Evolutionary conservation across 2,113 vertebrate species (phyloP), one percentile per base, ranked within the genome.

Genomic region (Tyrannus savana): DNA sequence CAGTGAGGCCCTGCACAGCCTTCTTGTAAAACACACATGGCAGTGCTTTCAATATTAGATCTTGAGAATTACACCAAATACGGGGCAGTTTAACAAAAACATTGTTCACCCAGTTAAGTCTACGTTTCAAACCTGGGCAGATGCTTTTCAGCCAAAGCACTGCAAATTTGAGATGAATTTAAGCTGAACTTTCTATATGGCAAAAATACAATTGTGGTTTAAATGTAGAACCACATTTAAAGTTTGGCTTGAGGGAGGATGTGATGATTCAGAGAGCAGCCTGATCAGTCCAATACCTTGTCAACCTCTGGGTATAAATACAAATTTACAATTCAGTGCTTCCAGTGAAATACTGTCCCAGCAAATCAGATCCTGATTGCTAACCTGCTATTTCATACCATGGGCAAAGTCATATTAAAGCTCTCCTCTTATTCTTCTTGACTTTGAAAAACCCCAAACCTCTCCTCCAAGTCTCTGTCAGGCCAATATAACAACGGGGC

Each of bases 131-230:
- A 41, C 60, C 39, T 2, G 35, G 33, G 47, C 0, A 28, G 15
- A 8, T 21, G 4, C 19, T 19, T 47, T 1, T 3, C 73, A 78
- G 56, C 37, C 64, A 55, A 46, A 14, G 31, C 16, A 25, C 25
- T 3, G 24, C 21, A 55, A 27, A 47, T 7, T 0, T 7, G 8
- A 58, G 41, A 10, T 1, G 3, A 47, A 30, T 14, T 16, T 12
- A 10, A 74, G 11, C 2, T 37, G n/a, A 80, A 31, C 23, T n/a
- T 84, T 81, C 84, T 56, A 19, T 7, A 60, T 5, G 14, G 39
- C 31, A 84, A 21, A 71, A 53, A 14, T 6, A 39, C 12, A 76
- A 23, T 2, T 14, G 12, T 16, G 24, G 44, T 44, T 58, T n/a
- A 60, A 79, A 67, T 19, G 55, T 5, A 89, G 42, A 35, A 55